Evolutionary conservation across 1,140 invertebrate genomes (phyloP), one percentile per base, ranked within the genome.

Genomic region (Telenomus remus): DNA sequence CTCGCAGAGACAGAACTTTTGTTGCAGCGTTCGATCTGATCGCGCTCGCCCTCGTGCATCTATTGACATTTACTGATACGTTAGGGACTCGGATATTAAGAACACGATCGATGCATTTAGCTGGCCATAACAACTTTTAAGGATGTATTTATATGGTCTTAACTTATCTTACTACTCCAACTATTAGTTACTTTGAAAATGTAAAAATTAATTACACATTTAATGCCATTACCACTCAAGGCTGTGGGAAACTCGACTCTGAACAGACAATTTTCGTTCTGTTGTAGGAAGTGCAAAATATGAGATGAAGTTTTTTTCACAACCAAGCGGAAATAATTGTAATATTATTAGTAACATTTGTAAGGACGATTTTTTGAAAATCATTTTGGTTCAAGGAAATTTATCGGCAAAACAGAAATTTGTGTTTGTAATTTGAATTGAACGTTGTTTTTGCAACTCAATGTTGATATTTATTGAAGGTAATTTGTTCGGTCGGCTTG

Each of bases 31-130:
- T 65, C 68, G 57, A 61, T 35, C 12, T n/a, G 44, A 50, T 53
- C 43, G 50, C 56, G 15, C 61, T 72, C 57, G 46, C 39, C 54
- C 42, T 19, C 66, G 10, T 71, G 68, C 68, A 56, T 71, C 53
- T 57, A 63, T 71, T 71, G 68, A 63, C 68, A 63, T 63, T 71
- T 71, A 71, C 68, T 47, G 68, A 71, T 71, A 63, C 15, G 46
- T 44, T 13, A 47, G 15, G 34, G 43, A 55, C 9, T 44, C n/a
- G 15, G 57, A 71, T 63, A 71, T 71, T 61, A 70, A 54, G 51
- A 27, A 27, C 57, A 44, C 57, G 57, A 34, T 50, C 37, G 10
- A 27, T 27, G 46, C 51, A 54, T 70, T 61, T 56, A 49, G 16
- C 34, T 11, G 19, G 14, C 46, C 27, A 27, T 51, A 27, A 54